Evolutionary conservation across 2,888 invertebrate genomes (phyloP).

Genomic region (Aplocera efformata): DNA sequence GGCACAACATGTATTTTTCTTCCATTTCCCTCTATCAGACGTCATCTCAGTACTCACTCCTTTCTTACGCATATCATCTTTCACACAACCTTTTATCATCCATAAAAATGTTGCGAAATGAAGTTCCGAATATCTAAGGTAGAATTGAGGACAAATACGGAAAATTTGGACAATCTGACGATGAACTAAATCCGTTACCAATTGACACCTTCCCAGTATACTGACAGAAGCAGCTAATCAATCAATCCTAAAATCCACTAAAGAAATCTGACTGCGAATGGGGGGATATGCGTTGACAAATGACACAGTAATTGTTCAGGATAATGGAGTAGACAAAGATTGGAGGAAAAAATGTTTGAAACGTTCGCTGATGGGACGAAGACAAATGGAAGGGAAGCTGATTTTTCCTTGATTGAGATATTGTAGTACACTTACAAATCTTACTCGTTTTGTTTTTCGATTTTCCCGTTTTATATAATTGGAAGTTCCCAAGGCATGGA

Average conservation of each 20-base stretch:
- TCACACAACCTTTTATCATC: no score
- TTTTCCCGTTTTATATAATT: neutral
- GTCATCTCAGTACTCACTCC: no score
- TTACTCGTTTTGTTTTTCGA: constrained; percentile 3
- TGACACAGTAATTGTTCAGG: constrained; percentile 68
- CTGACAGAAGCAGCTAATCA: constrained; percentile 56
- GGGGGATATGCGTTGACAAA: constrained; percentile 64
- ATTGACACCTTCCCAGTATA: constrained; percentile 23
- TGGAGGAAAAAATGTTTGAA: constrained; percentile 52
- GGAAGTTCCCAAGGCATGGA: no score
- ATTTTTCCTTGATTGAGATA: constrained; percentile 41
- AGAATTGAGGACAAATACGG: no score
- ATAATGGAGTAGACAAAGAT: constrained; percentile 56
- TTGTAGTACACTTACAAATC: constrained; percentile 2
- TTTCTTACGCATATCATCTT: no score
- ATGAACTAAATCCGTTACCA: constrained; percentile 11
- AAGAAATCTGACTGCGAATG: constrained; percentile 61
- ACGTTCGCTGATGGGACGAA: constrained; percentile 68
- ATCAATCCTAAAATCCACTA: constrained; percentile 60
- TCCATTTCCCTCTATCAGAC: no score
- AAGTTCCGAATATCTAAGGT: no score
- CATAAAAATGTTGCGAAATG: no score
- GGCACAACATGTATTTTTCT: no score
- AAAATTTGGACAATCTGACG: no score
- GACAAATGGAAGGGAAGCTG: constrained; percentile 58